Percentiles rank a stretch among this genome's conserved stretches.
These are phyloP conservation scores for Camponotus floridanus DNA, from an alignment of 1,140 invertebrate species.

Conservation along the genomic window DNA sequence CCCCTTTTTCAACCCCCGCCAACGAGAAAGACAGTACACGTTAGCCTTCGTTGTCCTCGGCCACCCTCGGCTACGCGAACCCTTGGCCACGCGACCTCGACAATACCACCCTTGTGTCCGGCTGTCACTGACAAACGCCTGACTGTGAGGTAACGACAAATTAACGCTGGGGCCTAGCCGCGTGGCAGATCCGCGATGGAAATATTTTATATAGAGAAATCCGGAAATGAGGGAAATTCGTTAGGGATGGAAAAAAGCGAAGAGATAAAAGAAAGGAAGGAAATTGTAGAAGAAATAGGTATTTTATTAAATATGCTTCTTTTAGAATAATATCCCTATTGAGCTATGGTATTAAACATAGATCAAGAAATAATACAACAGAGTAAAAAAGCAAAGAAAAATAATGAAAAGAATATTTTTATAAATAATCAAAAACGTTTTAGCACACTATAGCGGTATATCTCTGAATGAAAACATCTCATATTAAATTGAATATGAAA, in stretches of 20 bases:
- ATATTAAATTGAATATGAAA: background rate
- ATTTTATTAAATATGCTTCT: background rate
- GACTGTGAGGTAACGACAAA: constrained; percentile 72
- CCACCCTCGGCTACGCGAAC: constrained; percentile 32
- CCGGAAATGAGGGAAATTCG: constrained; percentile 28
- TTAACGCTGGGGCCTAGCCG: constrained; percentile 69
- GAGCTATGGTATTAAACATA: too few species aligned
- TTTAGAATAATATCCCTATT: too few species aligned
- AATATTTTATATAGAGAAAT: constrained; percentile 58
- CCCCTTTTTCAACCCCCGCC: constrained; percentile 63
- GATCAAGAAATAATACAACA: too few species aligned
- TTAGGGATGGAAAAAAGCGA: background rate
- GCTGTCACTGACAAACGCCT: constrained; percentile 75
- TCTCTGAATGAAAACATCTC: constrained; percentile 2
- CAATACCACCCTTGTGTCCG: constrained; percentile 74
- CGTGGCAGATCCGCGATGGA: constrained; percentile 39
- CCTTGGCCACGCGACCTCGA: constrained; percentile 75
- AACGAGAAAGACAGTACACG: constrained; percentile 43
- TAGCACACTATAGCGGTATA: background rate
- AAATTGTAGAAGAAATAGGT: background rate
- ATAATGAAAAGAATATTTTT: background rate
- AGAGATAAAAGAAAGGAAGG: background rate
- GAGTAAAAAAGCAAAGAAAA: too few species aligned
- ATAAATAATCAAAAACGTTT: constrained; percentile 3
- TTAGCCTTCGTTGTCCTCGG: constrained; percentile 38